These are phyloP conservation scores for Ranitomeya variabilis DNA, from an alignment of 2,113 vertebrate species.

Conservation along the genomic window DNA sequence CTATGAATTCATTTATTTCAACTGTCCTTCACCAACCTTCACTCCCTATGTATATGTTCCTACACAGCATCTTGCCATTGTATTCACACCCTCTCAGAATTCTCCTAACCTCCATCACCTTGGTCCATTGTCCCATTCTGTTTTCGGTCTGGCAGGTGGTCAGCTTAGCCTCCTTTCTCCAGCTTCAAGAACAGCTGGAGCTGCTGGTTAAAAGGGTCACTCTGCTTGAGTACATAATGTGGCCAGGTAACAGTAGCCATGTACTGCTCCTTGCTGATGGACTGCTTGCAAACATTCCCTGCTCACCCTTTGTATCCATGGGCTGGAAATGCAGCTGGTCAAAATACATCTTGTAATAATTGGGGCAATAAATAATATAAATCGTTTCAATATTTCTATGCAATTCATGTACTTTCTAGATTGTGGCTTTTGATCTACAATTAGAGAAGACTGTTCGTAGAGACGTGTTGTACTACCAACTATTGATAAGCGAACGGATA, in stretches of 20 bases:
- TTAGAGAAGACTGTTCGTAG: not conserved
- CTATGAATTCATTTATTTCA: not conserved
- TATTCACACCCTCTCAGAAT: conserved; percentile 45
- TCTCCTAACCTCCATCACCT: conserved; percentile 57
- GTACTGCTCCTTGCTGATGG: conserved; percentile 24
- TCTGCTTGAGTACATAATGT: conserved; percentile 98
- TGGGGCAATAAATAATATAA: not conserved
- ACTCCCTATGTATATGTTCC: not conserved
- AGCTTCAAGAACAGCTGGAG: conserved; percentile 96
- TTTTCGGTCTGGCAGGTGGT: conserved; percentile 91
- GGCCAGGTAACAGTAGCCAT: conserved; percentile 88
- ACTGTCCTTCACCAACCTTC: not conserved
- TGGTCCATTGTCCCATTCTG: conserved; percentile 71
- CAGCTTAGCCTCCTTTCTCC: conserved; percentile 96
- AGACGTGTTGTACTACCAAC: too few species aligned
- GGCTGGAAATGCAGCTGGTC: conserved; percentile 49
- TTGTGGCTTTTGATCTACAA: not conserved
- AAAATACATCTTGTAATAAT: not conserved
- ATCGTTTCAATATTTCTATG: not conserved
- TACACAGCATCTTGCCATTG: not conserved
- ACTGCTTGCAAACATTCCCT: conserved; percentile 10
- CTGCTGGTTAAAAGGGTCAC: conserved; percentile 98
- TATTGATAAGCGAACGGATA: too few species aligned
- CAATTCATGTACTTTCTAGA: not conserved
- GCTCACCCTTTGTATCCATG: conserved; percentile 5